phyloP scores from a whole-genome alignment of 2,888 invertebrate genomes.

The Dasypogon diadema region DNA sequence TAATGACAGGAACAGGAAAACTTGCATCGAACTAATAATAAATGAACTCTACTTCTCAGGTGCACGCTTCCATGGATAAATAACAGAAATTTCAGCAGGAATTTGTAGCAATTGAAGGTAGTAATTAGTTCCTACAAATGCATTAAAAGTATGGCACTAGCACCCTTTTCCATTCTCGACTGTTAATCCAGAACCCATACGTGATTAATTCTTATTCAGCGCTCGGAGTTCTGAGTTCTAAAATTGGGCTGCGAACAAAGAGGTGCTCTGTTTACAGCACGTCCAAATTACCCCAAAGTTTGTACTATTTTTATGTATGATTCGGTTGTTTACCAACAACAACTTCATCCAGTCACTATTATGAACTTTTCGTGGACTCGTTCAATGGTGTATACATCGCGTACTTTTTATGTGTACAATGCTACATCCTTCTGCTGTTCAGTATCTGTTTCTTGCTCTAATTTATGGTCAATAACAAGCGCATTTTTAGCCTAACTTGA shows the following conservation, averaged over 20 bases:
- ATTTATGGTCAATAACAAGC: constrained; percentile 23
- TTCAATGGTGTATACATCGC: not conserved
- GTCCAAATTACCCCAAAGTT: not conserved
- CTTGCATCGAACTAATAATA: not conserved
- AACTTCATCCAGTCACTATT: not conserved
- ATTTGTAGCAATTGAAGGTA: not conserved
- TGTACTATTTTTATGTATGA: not conserved
- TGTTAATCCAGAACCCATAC: not conserved
- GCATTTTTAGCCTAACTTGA: constrained; percentile 30
- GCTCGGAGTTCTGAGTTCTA: not conserved
- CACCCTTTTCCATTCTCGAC: not conserved
- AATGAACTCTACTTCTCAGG: not conserved
- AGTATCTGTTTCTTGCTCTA: not conserved
- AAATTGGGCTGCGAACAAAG: not conserved
- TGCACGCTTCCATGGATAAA: not conserved
- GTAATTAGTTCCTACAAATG: not conserved
- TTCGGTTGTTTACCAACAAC: not conserved
- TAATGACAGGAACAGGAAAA: not conserved
- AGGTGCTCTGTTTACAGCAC: not conserved
- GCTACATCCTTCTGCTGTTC: not conserved
- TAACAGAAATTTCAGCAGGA: not conserved
- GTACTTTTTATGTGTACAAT: not conserved
- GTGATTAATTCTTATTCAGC: not conserved
- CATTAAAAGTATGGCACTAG: not conserved
- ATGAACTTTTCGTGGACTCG: not conserved